Evolutionary conservation across 2,888 invertebrate species (phyloP), one percentile per base, ranked within the genome.

Genomic region (Volucella bombylans): DNA sequence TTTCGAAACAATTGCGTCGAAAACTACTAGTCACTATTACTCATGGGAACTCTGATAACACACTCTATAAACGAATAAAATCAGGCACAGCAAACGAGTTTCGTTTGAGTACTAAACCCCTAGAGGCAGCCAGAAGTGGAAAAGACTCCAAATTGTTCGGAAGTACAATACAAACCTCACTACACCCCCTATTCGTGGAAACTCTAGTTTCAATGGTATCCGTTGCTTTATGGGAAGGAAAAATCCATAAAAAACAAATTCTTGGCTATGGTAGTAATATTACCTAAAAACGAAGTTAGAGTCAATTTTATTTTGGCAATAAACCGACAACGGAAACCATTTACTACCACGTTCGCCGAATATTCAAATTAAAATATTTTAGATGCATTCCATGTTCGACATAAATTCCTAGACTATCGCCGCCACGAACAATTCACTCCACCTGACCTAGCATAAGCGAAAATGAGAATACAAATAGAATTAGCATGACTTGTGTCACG

Each of bases 401-500:
- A 49, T 38, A 49, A 38, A 15, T n/a, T 11, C 11, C 11, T 8
- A 18, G 15, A 39, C 15, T 50, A 50, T 50, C 47, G 23, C 23
- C 39, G 18, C 54, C 45, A 31, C 68, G 39, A 69, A 69, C 39
- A 54, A 67, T 61, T 47, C 10, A 47, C 47, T 61, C 3, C 43
- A 47, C 45, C 18, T 41, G 41, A 10, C 23, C 67, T 54, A 54
- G 47, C 52, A 45, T 45, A 31, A 4, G 31, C 31, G 31, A 31
- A 31, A 52, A 61, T 4, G n/a, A 14, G 11, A 39, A 49, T 67
- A 61, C 52, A 47, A 80, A 55, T 55, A 62, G 38, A 31, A 43
- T 41, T 57, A 47, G 76, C 76, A 64, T 69, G 76, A 39, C 31
- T n/a, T 12, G 12, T 38, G 52, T 76, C 81, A 81, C 64, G 81